Conservation (phyloP, 2,113 vertebrate genomes). For the Amblyornis subalaris region DNA sequence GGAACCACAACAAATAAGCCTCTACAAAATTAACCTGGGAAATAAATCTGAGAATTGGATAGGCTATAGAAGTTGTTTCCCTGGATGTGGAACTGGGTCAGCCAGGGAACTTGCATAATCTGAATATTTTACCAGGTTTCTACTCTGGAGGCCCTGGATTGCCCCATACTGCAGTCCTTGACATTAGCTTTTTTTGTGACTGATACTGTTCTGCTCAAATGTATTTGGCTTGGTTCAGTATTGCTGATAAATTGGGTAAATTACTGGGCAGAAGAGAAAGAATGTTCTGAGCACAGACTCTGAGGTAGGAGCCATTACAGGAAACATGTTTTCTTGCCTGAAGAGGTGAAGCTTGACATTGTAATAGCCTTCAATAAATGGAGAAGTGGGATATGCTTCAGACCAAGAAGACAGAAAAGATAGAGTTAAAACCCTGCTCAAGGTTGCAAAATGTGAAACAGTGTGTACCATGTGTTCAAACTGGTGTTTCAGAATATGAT, state of each 20-base stretch:
- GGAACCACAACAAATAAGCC: not conserved
- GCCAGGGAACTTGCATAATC: not conserved
- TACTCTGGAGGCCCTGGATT: not conserved
- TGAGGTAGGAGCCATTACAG: not conserved
- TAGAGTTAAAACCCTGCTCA: not conserved
- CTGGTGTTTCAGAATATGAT: not conserved
- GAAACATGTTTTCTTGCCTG: not conserved
- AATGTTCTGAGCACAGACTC: not conserved
- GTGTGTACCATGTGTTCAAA: not conserved
- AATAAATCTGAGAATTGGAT: not conserved
- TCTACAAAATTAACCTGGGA: not conserved
- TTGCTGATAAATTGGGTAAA: not conserved
- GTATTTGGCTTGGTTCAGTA: not conserved
- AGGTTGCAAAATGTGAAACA: not conserved
- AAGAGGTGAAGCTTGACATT: fast-evolving
- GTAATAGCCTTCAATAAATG: not conserved
- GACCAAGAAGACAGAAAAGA: not conserved
- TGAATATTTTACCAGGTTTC: not conserved
- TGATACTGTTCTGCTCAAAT: not conserved
- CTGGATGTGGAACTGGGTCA: not conserved
- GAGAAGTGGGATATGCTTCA: not conserved
- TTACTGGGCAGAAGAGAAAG: not conserved
- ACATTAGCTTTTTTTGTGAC: not conserved
- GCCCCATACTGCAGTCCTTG: not conserved
- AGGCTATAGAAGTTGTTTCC: not conserved